Percentiles rank a stretch among this genome's conserved stretches.
Conservation (phyloP, 2,888 invertebrate genomes). For the Andrena chrysosceles region DNA sequence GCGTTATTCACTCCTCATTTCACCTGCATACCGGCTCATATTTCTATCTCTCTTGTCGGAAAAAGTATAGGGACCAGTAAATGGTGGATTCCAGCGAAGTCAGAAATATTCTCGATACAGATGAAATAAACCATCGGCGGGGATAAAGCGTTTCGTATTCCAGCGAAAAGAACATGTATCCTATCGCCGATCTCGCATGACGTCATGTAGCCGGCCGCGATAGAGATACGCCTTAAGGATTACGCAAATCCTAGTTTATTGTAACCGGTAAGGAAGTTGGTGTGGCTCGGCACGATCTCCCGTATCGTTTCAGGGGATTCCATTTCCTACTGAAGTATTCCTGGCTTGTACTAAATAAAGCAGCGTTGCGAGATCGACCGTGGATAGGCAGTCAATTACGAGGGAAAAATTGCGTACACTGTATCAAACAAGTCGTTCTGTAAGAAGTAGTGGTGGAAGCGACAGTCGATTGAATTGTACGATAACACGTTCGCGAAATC, state of each 20-base stretch:
- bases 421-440: no score
- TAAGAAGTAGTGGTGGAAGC: no score
- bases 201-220: constrained; percentile 32
- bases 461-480: no score
- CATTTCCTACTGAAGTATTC: constrained; percentile 7
- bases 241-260: constrained; percentile 60
- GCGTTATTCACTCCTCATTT: neutral
- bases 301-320: constrained; percentile 32
- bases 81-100: neutral
- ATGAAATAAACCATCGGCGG: constrained; percentile 14
- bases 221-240: constrained; percentile 41
- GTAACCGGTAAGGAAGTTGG: constrained; percentile 48
- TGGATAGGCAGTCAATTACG: constrained; percentile 18
- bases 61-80: neutral
- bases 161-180: constrained; percentile 18
- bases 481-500: no score
- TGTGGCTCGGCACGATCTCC: constrained; percentile 11
- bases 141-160: constrained; percentile 38
- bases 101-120: constrained; percentile 29
- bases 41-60: neutral
- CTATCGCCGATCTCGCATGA: constrained; percentile 7
- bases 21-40: neutral
- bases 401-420: constrained; percentile 10
- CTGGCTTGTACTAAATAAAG: constrained; percentile 15
- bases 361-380: neutral